phyloP scores from a whole-genome alignment of 2,888 invertebrate species.

The Melanophora roralis region DNA sequence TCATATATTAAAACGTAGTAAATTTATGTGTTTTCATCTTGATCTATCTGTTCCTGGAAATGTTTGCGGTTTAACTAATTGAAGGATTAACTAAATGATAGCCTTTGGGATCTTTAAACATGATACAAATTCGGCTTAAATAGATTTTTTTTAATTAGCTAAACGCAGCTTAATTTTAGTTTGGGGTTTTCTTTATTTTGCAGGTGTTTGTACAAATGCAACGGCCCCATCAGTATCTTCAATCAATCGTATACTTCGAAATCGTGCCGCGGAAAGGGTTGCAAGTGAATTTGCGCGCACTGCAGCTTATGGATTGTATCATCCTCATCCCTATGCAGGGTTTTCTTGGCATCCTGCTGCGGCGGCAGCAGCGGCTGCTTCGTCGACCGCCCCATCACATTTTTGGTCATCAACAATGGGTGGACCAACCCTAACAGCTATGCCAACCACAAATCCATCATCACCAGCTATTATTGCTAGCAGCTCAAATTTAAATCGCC shows the following conservation, averaged over 20 bases:
- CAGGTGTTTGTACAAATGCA: constrained; percentile 96
- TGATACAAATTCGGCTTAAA: background rate
- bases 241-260: constrained; percentile 96
- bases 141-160: constrained; percentile 1
- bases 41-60: constrained; percentile 16
- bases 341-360: constrained; percentile 80
- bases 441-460: constrained; percentile 80
- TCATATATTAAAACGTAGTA: background rate
- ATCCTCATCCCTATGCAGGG: constrained; percentile 83
- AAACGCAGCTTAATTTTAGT: background rate
- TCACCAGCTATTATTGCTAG: constrained; percentile 79
- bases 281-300: constrained; percentile 96
- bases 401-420: constrained; percentile 71
- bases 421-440: constrained; percentile 78
- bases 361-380: constrained; percentile 65
- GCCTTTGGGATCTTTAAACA: background rate
- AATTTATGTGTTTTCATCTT: background rate
- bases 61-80: constrained; percentile 43
- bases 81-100: constrained; percentile 49
- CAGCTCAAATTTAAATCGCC: constrained; percentile 65
- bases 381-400: constrained; percentile 66
- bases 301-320: constrained; percentile 92
- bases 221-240: constrained; percentile 98
- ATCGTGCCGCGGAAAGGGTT: constrained; percentile 96
- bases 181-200: background rate